Percentiles rank a stretch among this genome's conserved stretches.
Conservation (phyloP, 2,797 vertebrate species). For the Spinus olivaceus region DNA sequence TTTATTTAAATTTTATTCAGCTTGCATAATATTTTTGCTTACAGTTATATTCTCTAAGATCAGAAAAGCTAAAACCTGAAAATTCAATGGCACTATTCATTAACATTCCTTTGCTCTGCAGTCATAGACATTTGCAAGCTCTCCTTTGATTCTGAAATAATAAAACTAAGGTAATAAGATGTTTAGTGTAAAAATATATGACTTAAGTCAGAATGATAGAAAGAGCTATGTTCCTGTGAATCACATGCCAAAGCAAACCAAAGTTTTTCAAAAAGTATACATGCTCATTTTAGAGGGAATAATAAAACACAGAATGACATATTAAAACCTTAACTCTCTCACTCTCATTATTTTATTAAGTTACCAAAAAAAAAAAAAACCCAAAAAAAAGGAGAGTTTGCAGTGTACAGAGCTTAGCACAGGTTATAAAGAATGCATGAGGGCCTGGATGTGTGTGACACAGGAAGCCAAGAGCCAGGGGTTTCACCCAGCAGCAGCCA, state of each 20-base stretch:
- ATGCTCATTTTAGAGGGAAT: constrained; percentile 59
- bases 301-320: constrained; percentile 58
- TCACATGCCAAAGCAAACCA: constrained; percentile 66
- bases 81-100: constrained; percentile 73
- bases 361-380: neutral
- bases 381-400: neutral
- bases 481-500: neutral
- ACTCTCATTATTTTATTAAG: constrained; percentile 55
- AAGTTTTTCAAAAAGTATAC: constrained; percentile 55
- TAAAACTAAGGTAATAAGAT: constrained; percentile 77
- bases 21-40: constrained; percentile 74
- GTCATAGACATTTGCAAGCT: constrained; percentile 71
- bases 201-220: constrained; percentile 74
- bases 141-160: constrained; percentile 76
- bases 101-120: constrained; percentile 74
- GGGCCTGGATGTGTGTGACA: neutral
- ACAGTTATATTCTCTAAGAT: constrained; percentile 66
- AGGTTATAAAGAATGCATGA: neutral
- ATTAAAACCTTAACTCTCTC: constrained; percentile 54
- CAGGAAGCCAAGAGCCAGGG: neutral
- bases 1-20: constrained; percentile 75
- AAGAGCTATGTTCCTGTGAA: constrained; percentile 54
- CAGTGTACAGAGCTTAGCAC: neutral
- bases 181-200: constrained; percentile 80
- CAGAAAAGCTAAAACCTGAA: constrained; percentile 71